Evolutionary conservation across 1,140 invertebrate species (phyloP), one percentile per base, ranked within the genome.

Genomic region (Microplitis demolitor): DNA sequence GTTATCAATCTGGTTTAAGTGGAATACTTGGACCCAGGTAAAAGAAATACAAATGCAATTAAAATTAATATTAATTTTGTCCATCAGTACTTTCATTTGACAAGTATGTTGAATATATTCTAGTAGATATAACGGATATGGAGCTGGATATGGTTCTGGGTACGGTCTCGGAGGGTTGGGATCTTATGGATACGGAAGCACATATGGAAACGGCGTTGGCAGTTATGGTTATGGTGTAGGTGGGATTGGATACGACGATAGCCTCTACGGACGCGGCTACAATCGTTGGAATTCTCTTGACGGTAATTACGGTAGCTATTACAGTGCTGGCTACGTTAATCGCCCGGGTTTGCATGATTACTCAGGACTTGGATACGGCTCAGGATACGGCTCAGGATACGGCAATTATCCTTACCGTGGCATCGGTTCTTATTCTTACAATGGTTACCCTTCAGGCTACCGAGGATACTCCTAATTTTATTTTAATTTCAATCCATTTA

Each of bases 391-490:
- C 13, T n/a, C n/a, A 31, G 72, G 45, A 13, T 75, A 74, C 5
- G 14, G 68, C 4, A 58, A 72, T 33, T 75, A 77, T 72, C 80
- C 79, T 33, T 80, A 82, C 51, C 71, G 80, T 31, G 81, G 81
- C 35, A 81, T 80, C 37, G 78, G 79, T 50, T 80, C 77, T 74
- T 39, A 33, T n/a, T 4, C 8, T 13, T 33, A 16, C 37, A 24
- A 45, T 62, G 56, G 53, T n/a, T 62, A 58, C 6, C 68, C 39
- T 16, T 69, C 54, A 33, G 39, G 51, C 0, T 66, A 72, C 60
- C 61, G 69, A 70, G 69, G 69, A 4, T 70, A 71, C 56, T 58
- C 64, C 51, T 70, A 53, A 67, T 24, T 24, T 24, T 24, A 24
- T 2, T 24, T 24, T 24, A 24, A 24, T 24, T 24, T 24, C 24